phyloP scores from a whole-genome alignment of 53 echinoderm and acorn worm genomes.

The Echinometra lucunter region DNA sequence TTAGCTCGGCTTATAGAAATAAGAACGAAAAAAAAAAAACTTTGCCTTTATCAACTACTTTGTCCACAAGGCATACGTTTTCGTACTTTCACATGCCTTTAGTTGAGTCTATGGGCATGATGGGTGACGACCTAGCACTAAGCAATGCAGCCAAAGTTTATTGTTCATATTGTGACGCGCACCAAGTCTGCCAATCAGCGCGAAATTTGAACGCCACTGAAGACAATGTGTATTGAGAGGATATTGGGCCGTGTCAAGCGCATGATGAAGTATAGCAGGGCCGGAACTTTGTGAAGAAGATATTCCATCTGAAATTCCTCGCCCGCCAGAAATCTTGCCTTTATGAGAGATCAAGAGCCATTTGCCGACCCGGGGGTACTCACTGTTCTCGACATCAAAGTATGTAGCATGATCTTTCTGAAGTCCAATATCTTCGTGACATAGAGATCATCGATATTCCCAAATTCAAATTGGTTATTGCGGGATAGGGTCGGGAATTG shows the following conservation, averaged over 20 bases:
- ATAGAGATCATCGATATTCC: too few relatives aligned
- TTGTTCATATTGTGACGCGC: too few relatives aligned
- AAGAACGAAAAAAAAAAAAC: too few relatives aligned
- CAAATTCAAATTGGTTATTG: too few relatives aligned
- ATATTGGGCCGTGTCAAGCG: not conserved
- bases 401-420: too few relatives aligned
- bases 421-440: too few relatives aligned
- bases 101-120: not conserved
- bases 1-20: not conserved
- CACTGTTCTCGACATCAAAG: not conserved
- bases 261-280: not conserved
- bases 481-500: too few relatives aligned
- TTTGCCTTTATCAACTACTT: not conserved
- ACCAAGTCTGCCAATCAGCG: not conserved
- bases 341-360: not conserved
- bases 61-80: not conserved
- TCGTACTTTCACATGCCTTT: not conserved
- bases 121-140: not conserved
- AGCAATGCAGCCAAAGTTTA: not conserved
- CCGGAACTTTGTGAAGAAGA: not conserved
- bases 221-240: not conserved
- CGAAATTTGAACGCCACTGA: not conserved
- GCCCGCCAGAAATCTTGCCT: constrained; percentile 38
- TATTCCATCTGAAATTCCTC: not conserved
- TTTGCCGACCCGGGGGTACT: not conserved